Evolutionary conservation across 2,888 invertebrate genomes (phyloP), one percentile per base, ranked within the genome.

Genomic region (Eumerus sabulonum): DNA sequence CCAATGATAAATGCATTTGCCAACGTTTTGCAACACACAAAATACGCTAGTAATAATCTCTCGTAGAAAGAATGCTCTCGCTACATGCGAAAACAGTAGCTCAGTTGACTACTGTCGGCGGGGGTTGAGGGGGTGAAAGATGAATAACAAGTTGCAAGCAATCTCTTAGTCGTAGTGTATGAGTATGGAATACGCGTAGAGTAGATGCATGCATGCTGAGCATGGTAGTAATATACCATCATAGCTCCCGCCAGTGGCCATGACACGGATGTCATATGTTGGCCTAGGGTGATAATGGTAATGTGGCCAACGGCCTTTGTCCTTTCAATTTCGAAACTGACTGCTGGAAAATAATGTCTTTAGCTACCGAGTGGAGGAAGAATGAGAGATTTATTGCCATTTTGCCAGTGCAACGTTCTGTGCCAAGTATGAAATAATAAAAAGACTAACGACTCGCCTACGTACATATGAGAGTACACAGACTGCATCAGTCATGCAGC

Each of bases 11-110:
- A 79, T 79, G 79, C 63, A 70, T 79, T 48, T 79, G 79, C 68
- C 79, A 70, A 74, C 59, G 74, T 50, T 73, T 74, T 79, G 74
- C 74, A 79, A 79, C 79, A 79, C 68, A 74, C 56, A 74, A 79
- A 73, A 45, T 74, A 51, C 74, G 79, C 68, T 57, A 62, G 79
- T 79, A 79, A 79, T 79, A 79, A 79, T 79, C 79, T 70, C 59
- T n/a, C 44, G 14, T 79, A 45, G 48, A 77, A 27, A 27, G 27
- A 27, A 27, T 27, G 27, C 27, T 27, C 27, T 27, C 27, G 3
- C 27, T 27, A 27, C 7, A 27, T 27, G 27, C 27, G 27, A 7
- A 7, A n/a, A n/a, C n/a, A n/a, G n/a, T n/a, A n/a, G n/a, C n/a
- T n/a, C n/a, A n/a, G n/a, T n/a, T n/a, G n/a, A n/a, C n/a, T n/a